A percentile compares a stretch with the other conserved stretches of the same genome.
These are phyloP conservation scores for Nasua narica DNA, from an alignment of 2,797 vertebrate species.

Conservation along the genomic window DNA sequence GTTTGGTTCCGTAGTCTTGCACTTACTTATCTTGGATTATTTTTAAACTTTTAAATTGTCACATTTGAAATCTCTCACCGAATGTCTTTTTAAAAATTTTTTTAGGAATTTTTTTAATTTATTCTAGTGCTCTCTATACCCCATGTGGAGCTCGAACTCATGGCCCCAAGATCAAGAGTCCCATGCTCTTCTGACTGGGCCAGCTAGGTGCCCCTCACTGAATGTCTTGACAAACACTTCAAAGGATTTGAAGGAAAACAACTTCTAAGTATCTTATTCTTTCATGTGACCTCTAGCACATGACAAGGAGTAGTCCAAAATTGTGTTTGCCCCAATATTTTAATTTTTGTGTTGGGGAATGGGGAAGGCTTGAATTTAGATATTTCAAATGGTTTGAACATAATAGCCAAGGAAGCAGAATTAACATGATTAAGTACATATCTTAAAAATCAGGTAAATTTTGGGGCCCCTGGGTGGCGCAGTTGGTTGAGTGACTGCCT, in stretches of 20 bases:
- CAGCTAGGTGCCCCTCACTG: neutral
- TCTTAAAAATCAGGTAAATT: constrained; percentile 14
- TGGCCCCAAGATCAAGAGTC: neutral
- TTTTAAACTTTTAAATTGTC: constrained; percentile 7
- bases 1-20: neutral
- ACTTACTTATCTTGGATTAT: constrained; percentile 11
- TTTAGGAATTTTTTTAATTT: neutral
- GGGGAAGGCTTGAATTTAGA: neutral
- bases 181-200: neutral
- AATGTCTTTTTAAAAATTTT: neutral
- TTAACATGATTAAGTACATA: neutral
- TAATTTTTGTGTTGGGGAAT: neutral
- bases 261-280: constrained; percentile 5
- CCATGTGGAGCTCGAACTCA: neutral
- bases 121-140: neutral
- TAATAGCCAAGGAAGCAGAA: neutral
- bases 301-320: neutral
- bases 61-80: constrained; percentile 7
- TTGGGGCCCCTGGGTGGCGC: too few relatives aligned
- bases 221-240: neutral
- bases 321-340: neutral
- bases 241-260: neutral
- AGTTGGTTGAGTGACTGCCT: too few relatives aligned
- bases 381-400: neutral
- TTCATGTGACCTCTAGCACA: neutral